phyloP scores from a whole-genome alignment of 2,888 invertebrate genomes.

The Ennomos erosarius region DNA sequence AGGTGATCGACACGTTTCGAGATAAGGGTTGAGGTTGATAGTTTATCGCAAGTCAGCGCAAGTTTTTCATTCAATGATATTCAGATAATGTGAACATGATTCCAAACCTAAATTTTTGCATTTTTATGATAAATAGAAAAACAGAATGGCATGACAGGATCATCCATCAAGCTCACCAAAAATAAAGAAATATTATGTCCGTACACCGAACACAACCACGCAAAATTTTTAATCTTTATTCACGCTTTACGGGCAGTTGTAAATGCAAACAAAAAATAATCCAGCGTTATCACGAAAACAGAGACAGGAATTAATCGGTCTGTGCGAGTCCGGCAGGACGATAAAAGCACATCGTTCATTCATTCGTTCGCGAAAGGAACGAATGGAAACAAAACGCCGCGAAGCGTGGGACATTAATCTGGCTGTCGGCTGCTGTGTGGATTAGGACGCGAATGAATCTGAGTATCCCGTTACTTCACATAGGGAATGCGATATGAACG shows the following conservation, averaged over 20 bases:
- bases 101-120: too few relatives aligned
- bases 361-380: constrained; percentile 41
- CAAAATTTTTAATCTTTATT: constrained; percentile 29
- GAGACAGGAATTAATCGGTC: constrained; percentile 41
- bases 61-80: not conserved
- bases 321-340: constrained; percentile 35
- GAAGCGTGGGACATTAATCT: constrained; percentile 47
- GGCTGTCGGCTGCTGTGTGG: constrained; percentile 24
- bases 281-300: constrained; percentile 36
- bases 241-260: constrained; percentile 32
- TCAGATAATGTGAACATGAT: too few relatives aligned
- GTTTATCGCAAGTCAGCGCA: constrained; percentile 11
- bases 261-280: constrained; percentile 28
- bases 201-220: constrained; percentile 21
- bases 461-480: constrained; percentile 12
- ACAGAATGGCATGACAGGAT: not conserved
- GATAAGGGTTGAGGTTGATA: constrained; percentile 22
- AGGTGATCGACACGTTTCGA: constrained; percentile 14
- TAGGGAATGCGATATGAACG: constrained; percentile 31
- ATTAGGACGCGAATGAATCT: constrained; percentile 25
- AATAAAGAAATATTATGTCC: constrained; percentile 20
- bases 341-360: constrained; percentile 43
- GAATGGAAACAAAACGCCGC: constrained; percentile 46
- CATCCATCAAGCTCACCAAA: constrained; percentile 20
- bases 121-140: too few relatives aligned